Conservation (phyloP, 2,113 vertebrate species). For the Quiscalus mexicanus region DNA sequence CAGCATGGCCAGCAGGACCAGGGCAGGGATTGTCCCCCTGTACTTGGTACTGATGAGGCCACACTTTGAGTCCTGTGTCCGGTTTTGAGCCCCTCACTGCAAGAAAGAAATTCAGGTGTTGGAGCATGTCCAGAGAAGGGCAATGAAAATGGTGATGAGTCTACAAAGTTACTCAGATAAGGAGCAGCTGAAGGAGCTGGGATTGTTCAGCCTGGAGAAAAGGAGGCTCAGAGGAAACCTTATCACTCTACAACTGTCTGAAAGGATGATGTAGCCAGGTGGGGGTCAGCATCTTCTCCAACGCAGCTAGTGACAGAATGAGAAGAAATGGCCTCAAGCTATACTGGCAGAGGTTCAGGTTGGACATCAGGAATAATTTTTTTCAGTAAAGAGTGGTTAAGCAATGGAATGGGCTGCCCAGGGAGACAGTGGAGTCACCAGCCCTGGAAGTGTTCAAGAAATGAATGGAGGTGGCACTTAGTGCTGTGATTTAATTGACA, state of each 20-base stretch:
- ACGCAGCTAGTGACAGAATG: background rate
- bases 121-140: fast-evolving
- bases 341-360: background rate
- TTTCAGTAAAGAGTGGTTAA: background rate
- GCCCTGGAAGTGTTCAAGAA: background rate
- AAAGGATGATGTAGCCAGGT: background rate
- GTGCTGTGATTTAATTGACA: background rate
- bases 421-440: background rate
- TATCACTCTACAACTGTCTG: background rate
- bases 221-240: background rate
- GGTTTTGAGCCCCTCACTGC: background rate
- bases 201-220: background rate
- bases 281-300: background rate
- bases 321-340: background rate
- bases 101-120: background rate
- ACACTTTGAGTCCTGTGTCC: background rate
- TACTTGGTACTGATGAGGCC: background rate
- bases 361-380: background rate
- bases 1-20: background rate
- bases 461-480: background rate
- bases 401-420: background rate
- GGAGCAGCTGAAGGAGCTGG: background rate
- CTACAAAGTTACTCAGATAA: background rate
- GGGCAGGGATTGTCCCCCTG: background rate
- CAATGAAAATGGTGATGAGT: background rate